Percentiles rank a stretch among this genome's conserved stretches.
These are phyloP conservation scores for Puffinus mauretanicus DNA, from an alignment of 2,113 vertebrate species.

Conservation along the genomic window DNA sequence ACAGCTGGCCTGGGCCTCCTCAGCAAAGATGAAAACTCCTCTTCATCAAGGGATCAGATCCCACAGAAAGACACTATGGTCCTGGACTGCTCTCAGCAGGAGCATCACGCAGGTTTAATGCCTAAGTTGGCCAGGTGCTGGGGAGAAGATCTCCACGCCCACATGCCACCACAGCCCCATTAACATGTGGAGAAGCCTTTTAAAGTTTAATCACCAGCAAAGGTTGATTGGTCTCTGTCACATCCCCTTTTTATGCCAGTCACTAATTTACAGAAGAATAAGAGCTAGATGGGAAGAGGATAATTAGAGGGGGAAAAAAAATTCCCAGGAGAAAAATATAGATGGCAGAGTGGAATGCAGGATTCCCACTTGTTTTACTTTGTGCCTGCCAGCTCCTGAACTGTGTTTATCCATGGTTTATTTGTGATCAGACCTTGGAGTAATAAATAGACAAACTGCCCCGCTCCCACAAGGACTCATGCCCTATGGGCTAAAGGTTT, in stretches of 20 bases:
- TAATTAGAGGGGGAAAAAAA: not conserved
- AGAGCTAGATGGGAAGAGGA: not conserved
- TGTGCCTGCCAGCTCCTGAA: not conserved
- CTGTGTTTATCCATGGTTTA: not conserved
- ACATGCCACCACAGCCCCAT: not conserved
- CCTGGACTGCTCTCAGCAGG: not conserved
- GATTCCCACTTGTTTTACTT: not conserved
- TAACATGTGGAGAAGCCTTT: not conserved
- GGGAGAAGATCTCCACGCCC: not conserved
- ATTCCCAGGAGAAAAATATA: not conserved
- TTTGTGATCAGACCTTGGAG: not conserved
- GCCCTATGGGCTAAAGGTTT: not conserved
- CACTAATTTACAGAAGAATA: not conserved
- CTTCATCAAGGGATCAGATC: not conserved
- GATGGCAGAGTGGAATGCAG: not conserved
- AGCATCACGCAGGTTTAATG: not conserved
- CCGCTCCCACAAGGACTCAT: not conserved
- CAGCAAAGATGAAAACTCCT: not conserved
- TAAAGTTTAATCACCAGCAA: not conserved
- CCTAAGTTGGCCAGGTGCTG: not conserved
- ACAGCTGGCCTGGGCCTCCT: not conserved
- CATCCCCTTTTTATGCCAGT: not conserved
- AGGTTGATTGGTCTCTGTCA: not conserved
- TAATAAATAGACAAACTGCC: not conserved
- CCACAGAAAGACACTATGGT: not conserved